These are phyloP conservation scores for Porites lobata DNA, from an alignment of 92 coral and sea anemone genomes.

Conservation along the genomic window DNA sequence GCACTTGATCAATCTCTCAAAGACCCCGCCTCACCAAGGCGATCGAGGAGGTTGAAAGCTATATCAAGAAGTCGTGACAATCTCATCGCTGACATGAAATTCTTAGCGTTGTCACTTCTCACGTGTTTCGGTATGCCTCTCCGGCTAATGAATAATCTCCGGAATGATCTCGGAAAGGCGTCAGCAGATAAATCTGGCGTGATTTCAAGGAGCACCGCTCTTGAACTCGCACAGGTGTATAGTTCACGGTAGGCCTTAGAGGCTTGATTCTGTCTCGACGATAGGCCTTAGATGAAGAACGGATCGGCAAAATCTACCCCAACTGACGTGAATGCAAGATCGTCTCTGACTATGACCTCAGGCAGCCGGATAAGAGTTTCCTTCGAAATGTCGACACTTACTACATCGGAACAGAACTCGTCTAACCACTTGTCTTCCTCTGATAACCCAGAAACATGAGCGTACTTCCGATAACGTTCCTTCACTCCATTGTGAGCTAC, in stretches of 20 bases:
- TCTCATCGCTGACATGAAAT: too few species aligned
- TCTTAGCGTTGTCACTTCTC: constrained; percentile 35
- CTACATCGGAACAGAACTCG: constrained; percentile 29
- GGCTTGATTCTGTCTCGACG: background rate
- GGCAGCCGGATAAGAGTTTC: constrained; percentile 15
- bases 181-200: constrained; percentile 12
- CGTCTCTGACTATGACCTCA: constrained; percentile 10
- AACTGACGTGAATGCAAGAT: constrained; percentile 29
- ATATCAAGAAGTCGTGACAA: constrained; percentile 35
- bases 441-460: constrained; percentile 48
- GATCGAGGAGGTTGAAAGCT: too few species aligned
- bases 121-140: constrained; percentile 24
- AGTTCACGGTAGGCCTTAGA: constrained; percentile 22
- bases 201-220: constrained; percentile 23
- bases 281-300: background rate
- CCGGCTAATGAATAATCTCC: constrained; percentile 45
- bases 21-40: too few species aligned
- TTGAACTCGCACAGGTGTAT: constrained; percentile 36
- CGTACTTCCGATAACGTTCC: constrained; percentile 45
- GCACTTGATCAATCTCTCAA: too few species aligned
- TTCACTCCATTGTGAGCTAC: constrained; percentile 55
- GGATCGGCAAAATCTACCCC: constrained; percentile 51
- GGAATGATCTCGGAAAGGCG: constrained; percentile 39
- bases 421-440: constrained; percentile 43
- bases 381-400: constrained; percentile 33